These are phyloP conservation scores for Meloidogyne chitwoodi DNA, from an alignment of 1,140 invertebrate genomes.

Conservation along the genomic window DNA sequence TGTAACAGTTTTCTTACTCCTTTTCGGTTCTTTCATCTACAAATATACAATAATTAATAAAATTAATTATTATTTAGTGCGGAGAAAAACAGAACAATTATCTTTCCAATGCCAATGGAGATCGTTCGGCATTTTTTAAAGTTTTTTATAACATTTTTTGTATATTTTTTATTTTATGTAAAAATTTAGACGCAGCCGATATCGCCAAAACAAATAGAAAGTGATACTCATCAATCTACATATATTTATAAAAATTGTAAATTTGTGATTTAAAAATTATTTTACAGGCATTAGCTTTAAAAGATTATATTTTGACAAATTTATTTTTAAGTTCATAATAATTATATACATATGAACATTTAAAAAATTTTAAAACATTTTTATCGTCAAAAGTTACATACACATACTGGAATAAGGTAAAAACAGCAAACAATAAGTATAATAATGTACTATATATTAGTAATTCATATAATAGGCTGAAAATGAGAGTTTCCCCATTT, in stretches of 20 bases:
- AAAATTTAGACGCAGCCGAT: background rate
- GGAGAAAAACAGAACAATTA: conserved; percentile 62
- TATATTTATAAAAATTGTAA: background rate
- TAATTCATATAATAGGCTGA: no score
- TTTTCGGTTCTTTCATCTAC: no score
- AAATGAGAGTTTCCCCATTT: no score
- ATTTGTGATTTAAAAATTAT: background rate
- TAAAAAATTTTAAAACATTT: no score
- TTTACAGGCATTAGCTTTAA: background rate
- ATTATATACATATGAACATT: no score
- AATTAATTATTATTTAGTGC: conserved; percentile 29
- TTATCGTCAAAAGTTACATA: no score
- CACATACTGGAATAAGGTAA: no score
- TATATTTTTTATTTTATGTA: background rate
- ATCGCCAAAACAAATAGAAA: background rate
- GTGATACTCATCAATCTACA: background rate
- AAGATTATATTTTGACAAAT: no score
- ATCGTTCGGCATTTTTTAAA: conserved; percentile 28
- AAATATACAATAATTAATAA: background rate
- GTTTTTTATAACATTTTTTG: background rate
- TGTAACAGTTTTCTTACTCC: no score
- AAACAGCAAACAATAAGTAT: no score
- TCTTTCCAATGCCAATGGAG: conserved; percentile 60
- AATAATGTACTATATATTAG: no score
- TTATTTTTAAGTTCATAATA: no score